Evolutionary conservation across 1,140 invertebrate species (phyloP), one percentile per base, ranked within the genome.

Genomic region (Drosophila orena): DNA sequence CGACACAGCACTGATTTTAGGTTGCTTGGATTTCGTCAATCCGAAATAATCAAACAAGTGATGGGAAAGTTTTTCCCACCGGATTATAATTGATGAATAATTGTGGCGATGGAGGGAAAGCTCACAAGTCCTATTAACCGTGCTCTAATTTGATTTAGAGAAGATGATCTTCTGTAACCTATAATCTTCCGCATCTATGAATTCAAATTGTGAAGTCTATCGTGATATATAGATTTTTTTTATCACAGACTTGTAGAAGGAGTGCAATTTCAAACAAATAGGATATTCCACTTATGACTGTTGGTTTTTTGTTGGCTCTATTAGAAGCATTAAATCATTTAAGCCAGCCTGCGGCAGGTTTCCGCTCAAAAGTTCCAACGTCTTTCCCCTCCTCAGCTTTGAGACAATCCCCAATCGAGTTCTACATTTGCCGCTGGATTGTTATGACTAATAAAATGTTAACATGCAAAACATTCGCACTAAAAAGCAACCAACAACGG

Each of bases 401-500:
- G 44, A 65, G 56, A 64, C 56, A 61, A 61, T 68, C 56, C 47
- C 49, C 55, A 68, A 56, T 81, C 68, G 49, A 30, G 40, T 57
- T 73, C 58, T 77, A 22, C 50, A 17, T 54, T 72, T 52, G 42
- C 46, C 57, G 60, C 71, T 62, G 69, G 65, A 54, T 71, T 88
- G 83, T 84, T 90, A 90, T 90, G 85, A 90, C 85, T 90, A 90
- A 90, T 90, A 90, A 85, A 90, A 86, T 90, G 86, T 90, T 90
- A 90, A 90, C 81, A 90, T 90, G 85, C 85, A 86, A 90, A 90
- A 85, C 71, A 81, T 77, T 89, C 80, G 80, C 77, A 64, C 68
- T 77, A 77, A 77, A 88, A 75, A 76, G 61, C 68, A 59, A 64
- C 38, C 46, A 73, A 58, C 38, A 64, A 55, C 59, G 71, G 46